These are phyloP conservation scores for Papilio dardanus DNA, from an alignment of 1,140 invertebrate species.

Conservation along the genomic window DNA sequence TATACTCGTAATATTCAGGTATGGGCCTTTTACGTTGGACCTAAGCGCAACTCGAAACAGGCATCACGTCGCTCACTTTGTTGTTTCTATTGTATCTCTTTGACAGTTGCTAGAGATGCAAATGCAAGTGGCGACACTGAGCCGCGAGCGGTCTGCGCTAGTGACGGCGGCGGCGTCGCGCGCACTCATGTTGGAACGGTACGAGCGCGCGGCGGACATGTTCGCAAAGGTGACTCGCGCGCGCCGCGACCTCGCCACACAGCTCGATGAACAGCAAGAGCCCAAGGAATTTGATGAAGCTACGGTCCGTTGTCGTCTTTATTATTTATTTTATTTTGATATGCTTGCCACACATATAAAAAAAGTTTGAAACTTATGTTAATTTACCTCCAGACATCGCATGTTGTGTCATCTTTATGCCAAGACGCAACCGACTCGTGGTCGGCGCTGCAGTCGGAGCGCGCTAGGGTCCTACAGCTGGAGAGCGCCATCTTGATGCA, in stretches of 20 bases:
- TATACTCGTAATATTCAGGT: too few species aligned
- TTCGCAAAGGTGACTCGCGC: conserved; percentile 63
- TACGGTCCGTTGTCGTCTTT: conserved; percentile 12
- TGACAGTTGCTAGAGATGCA: conserved; percentile 63
- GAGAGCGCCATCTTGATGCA: conserved; percentile 69
- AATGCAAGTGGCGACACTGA: conserved; percentile 69
- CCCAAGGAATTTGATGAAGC: conserved; percentile 45
- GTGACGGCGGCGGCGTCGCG: conserved; percentile 67
- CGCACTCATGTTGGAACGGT: conserved; percentile 70
- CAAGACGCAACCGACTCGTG: conserved; percentile 63
- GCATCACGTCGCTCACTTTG: neutral
- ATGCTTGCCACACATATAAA: too few species aligned
- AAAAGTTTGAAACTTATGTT: neutral
- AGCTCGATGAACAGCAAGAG: conserved; percentile 50
- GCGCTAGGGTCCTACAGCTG: conserved; percentile 62
- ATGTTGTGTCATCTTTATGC: conserved; percentile 66
- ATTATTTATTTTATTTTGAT: too few species aligned
- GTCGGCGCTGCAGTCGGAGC: conserved; percentile 65
- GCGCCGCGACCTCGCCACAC: conserved; percentile 56
- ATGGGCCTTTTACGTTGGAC: neutral
- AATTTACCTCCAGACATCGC: conserved; percentile 51
- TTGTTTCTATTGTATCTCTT: neutral
- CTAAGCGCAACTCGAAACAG: neutral
- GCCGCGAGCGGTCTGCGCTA: conserved; percentile 63
- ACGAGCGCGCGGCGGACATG: conserved; percentile 67